These are phyloP conservation scores for Condylostylus longicornis DNA, from an alignment of 1,140 invertebrate genomes.

Conservation along the genomic window DNA sequence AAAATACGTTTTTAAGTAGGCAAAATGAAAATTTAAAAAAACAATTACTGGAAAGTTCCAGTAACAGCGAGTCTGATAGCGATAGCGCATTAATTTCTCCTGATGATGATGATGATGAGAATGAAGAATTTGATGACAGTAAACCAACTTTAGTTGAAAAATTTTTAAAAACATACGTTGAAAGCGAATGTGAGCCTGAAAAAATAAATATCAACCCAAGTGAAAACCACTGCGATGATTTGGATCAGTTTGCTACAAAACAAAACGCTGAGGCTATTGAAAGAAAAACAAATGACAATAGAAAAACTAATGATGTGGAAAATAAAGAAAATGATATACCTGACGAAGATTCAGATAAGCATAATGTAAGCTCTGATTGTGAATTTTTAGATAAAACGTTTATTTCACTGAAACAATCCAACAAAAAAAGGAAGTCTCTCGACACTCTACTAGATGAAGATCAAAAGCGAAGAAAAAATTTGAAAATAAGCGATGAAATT, in stretches of 20 bases:
- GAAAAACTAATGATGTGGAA: conserved; percentile 4
- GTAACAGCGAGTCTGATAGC: too few species aligned
- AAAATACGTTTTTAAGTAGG: conserved; percentile 17
- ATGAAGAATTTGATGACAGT: conserved; percentile 8
- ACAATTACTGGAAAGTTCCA: conserved; percentile 20
- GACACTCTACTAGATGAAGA: conserved; percentile 13
- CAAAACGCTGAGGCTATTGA: background rate
- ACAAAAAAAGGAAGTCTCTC: conserved; percentile 12
- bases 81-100: conserved; percentile 2
- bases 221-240: background rate
- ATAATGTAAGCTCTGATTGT: conserved; percentile 9
- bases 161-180: conserved; percentile 18
- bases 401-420: conserved; percentile 3
- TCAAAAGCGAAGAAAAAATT: conserved; percentile 11
- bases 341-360: conserved; percentile 5
- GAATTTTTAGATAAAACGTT: conserved; percentile 12
- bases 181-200: conserved; percentile 2
- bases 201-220: background rate
- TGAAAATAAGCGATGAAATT: conserved; percentile 13
- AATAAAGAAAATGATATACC: conserved; percentile 4
- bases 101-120: conserved; percentile 14
- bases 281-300: background rate
- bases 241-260: background rate
- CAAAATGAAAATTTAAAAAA: conserved; percentile 23
- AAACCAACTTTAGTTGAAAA: conserved; percentile 16